Evolutionary conservation across 2,888 invertebrate genomes (phyloP).

Genomic region (Torymus aiolomorphi): DNA sequence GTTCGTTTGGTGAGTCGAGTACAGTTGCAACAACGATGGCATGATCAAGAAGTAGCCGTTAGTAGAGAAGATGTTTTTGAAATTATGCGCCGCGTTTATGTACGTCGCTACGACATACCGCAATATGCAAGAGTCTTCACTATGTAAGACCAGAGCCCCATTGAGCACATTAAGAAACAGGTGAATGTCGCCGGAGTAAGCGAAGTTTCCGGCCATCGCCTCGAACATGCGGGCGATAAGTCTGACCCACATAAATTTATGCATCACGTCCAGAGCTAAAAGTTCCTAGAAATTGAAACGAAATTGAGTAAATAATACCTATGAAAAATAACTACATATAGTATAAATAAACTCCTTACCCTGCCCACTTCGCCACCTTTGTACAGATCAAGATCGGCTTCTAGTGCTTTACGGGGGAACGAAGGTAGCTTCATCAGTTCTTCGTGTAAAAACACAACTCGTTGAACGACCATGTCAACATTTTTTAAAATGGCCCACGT

Average conservation of each 20-base stretch:
- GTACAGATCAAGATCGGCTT: constrained; percentile 95
- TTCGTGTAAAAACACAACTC: constrained; percentile 98
- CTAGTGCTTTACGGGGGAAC: constrained; percentile 97
- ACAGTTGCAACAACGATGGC: constrained; percentile 97
- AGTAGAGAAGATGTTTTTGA: constrained; percentile 98
- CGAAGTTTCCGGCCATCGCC: constrained; percentile 98
- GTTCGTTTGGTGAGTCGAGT: constrained; percentile 98
- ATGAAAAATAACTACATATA: not conserved
- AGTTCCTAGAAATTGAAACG: constrained; percentile 80
- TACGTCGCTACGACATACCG: constrained; percentile 97
- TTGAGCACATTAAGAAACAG: constrained; percentile 98
- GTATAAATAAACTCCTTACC: constrained; percentile 74
- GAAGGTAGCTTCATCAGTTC: constrained; percentile 98
- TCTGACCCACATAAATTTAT: constrained; percentile 99
- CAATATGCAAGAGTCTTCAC: constrained; percentile 96
- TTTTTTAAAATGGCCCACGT: constrained; percentile 95
- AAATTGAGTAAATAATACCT: not conserved
- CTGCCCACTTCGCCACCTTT: constrained; percentile 93
- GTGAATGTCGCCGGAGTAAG: constrained; percentile 97
- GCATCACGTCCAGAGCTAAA: constrained; percentile 94
- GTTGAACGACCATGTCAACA: constrained; percentile 96
- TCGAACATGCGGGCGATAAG: constrained; percentile 97
- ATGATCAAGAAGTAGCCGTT: constrained; percentile 98
- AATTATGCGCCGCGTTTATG: constrained; percentile 97
- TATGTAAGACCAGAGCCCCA: constrained; percentile 96